Evolutionary conservation across 2,888 invertebrate genomes (phyloP), one percentile per base, ranked within the genome.

Genomic region (Mellilla xanthometata): DNA sequence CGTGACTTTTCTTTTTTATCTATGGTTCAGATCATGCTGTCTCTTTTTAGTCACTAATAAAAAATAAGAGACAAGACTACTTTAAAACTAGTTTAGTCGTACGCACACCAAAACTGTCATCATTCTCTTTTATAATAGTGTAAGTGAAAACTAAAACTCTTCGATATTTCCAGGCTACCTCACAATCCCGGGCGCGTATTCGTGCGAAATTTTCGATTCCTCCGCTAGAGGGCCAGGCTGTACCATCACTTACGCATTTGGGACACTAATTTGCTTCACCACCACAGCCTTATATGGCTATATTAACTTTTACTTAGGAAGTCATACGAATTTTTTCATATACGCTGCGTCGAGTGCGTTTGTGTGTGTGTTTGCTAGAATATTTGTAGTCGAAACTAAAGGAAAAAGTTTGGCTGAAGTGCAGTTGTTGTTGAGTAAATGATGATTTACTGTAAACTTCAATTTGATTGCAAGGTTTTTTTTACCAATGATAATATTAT

Each of bases 361-460:
- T 3, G 36, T 45, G 3, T 56, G 49, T 29, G 7, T 47, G 1
- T 52, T 56, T 5, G 27, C 39, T 1, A 11, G 34, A 8, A 12
- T 33, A 3, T 28, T 48, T 6, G 42, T 53, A 9, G 42, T 53
- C 40, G 96, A 96, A 78, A 96, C 96, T 0, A 95, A 94, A 71
- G 96, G 95, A 1, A 93, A 94, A 70, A 93, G 93, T 39, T 83
- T 95, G 40, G 92, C 93, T 63, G 91, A 96, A 76, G 95, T 96
- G 60, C 93, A 94, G 72, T 86, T 91, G 49, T 90, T 91, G 33
- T 38, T 55, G 30, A 52, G 42, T 11, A 34, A 46, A 39, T 49
- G 29, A 30, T 12, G 2, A 24, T 24, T 5, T 5, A 3, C 5
- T 15, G 15, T n/a, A n/a, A n/a, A n/a, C n/a, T n/a, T n/a, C n/a